These are phyloP conservation scores for Pristiophorus japonicus DNA, from an alignment of 2,113 vertebrate species.

Conservation along the genomic window DNA sequence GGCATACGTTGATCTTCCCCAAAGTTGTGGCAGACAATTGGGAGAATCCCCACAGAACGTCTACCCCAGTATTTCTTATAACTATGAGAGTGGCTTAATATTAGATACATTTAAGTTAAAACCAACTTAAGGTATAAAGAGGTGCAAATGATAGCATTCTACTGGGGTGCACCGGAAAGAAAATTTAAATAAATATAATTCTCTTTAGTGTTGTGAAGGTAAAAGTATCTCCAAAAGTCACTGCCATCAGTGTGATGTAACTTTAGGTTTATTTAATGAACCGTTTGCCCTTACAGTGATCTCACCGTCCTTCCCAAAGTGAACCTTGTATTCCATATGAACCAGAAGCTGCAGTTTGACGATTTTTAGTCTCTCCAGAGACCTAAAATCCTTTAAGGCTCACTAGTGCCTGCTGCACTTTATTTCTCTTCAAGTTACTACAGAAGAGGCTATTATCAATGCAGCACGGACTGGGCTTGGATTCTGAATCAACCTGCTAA, in stretches of 20 bases:
- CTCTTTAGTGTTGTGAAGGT: background rate
- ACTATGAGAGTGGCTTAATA: background rate
- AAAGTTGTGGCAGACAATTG: background rate
- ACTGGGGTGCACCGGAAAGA: background rate
- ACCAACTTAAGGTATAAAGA: background rate
- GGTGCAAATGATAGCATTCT: background rate
- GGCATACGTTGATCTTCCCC: background rate
- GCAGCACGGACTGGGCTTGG: background rate
- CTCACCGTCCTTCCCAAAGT: background rate
- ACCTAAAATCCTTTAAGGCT: background rate
- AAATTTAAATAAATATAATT: background rate
- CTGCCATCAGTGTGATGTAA: background rate
- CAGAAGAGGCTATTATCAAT: background rate
- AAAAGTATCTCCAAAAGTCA: background rate
- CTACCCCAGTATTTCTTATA: background rate
- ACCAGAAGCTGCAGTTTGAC: background rate
- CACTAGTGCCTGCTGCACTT: background rate
- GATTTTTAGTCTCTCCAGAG: background rate
- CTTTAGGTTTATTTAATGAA: background rate
- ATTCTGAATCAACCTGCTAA: background rate
- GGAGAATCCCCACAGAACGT: background rate
- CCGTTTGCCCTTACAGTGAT: background rate
- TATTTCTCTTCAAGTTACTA: background rate
- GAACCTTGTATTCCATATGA: background rate
- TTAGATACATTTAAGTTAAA: background rate